Percentiles rank a stretch among this genome's conserved stretches.
phyloP scores from a whole-genome alignment of 1,140 invertebrate species.

The Euschistus heros region DNA sequence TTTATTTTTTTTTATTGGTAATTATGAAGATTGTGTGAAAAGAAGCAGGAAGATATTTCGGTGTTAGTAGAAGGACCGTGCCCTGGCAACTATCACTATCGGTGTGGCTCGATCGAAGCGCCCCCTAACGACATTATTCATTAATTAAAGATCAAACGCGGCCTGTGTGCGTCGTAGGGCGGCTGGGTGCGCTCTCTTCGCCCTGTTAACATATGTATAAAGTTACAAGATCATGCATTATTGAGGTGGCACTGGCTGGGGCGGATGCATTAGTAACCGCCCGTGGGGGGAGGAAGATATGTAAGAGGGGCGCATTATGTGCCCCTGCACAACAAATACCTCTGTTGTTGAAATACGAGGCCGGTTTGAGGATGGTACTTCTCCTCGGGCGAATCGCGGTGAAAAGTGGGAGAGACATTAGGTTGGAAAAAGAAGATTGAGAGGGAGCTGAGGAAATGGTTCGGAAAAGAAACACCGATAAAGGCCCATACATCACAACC shows the following conservation, averaged over 20 bases:
- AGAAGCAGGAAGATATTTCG: no score
- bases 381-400: not conserved
- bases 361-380: no score
- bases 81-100: no score
- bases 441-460: slow-evolving; percentile 10
- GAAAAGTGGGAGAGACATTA: slow-evolving; percentile 14
- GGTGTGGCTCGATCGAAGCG: not conserved
- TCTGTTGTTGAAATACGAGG: not conserved
- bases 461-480: slow-evolving; percentile 17
- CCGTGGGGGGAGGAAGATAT: not conserved
- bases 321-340: slow-evolving; percentile 7
- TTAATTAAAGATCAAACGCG: slow-evolving; percentile 5
- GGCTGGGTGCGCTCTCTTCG: not conserved
- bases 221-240: slow-evolving; percentile 11
- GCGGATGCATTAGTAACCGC: slow-evolving; percentile 9
- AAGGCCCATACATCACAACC: slow-evolving; percentile 14
- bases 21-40: no score
- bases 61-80: no score
- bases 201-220: slow-evolving; percentile 13
- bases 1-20: no score
- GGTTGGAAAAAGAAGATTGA: slow-evolving; percentile 16
- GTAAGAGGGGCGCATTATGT: not conserved
- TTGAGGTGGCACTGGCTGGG: not conserved
- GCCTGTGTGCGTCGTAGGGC: not conserved
- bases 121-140: not conserved